Conservation (phyloP, 2,797 vertebrate genomes). For the Danio choprae region DNA sequence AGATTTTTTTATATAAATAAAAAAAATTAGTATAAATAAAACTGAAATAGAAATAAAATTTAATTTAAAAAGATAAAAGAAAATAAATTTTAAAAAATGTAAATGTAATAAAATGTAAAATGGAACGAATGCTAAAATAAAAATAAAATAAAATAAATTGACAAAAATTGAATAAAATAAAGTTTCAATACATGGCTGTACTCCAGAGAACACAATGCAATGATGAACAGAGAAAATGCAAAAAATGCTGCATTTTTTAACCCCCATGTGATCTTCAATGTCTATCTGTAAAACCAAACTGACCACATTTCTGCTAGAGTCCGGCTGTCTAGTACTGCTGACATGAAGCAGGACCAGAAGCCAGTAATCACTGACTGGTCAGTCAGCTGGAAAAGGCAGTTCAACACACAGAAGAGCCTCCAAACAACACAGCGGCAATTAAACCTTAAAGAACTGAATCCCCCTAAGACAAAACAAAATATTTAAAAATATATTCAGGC, state of each 20-base stretch:
- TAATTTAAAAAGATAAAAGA: too few species aligned
- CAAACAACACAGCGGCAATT: conserved; percentile 11
- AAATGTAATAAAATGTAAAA: too few species aligned
- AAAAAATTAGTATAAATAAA: too few species aligned
- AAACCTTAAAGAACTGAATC: background rate
- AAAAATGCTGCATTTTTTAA: background rate
- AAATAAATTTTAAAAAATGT: too few species aligned
- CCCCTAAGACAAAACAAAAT: background rate
- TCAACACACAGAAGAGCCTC: conserved; percentile 1
- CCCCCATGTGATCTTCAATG: too few species aligned
- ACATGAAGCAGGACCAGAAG: background rate
- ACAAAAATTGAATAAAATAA: too few species aligned
- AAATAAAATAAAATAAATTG: too few species aligned
- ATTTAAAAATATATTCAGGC: conserved; percentile 9
- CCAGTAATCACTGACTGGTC: conserved; percentile 12
- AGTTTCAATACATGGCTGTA: too few species aligned
- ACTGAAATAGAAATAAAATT: too few species aligned
- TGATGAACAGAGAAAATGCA: background rate
- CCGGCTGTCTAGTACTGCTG: background rate
- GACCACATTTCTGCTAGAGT: conserved; percentile 3
- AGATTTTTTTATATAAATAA: too few species aligned
- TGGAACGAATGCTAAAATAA: too few species aligned
- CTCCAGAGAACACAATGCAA: too few species aligned
- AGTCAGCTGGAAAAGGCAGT: conserved; percentile 30
- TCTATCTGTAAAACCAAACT: background rate